Evolutionary conservation across 1,140 invertebrate genomes (phyloP).

Genomic region (Drosophila kanapiae): DNA sequence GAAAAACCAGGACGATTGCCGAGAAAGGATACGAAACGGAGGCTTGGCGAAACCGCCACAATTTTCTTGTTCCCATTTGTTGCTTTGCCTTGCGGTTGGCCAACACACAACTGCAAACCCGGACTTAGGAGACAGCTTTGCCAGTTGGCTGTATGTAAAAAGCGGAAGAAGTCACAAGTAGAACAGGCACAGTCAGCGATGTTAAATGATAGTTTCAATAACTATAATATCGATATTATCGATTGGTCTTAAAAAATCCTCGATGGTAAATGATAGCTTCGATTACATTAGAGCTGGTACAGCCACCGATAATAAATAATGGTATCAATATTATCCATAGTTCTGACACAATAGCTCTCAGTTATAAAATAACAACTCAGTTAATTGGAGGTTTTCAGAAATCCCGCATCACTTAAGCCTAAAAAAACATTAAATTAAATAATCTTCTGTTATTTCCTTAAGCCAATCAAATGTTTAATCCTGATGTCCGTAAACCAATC

Average conservation of each 20-base stretch:
- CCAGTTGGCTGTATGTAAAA: conserved; percentile 10
- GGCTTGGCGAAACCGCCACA: conserved; percentile 6
- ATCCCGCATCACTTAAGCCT: too few relatives aligned
- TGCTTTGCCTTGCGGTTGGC: conserved; percentile 32
- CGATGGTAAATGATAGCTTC: too few relatives aligned
- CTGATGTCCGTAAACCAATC: neutral
- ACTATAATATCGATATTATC: neutral
- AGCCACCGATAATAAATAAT: too few relatives aligned
- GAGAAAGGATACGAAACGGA: neutral
- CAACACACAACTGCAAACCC: conserved; percentile 16
- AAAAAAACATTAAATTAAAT: too few relatives aligned
- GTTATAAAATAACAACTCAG: too few relatives aligned
- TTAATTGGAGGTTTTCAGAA: too few relatives aligned
- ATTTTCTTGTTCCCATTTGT: conserved; percentile 46
- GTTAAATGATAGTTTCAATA: neutral
- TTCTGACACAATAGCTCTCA: too few relatives aligned
- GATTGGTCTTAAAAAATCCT: neutral
- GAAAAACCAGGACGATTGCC: conserved; percentile 1
- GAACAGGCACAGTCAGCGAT: neutral
- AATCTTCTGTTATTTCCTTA: neutral
- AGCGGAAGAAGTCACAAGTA: neutral
- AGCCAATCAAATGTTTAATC: neutral
- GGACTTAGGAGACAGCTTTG: conserved; percentile 27
- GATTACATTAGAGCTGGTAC: too few relatives aligned
- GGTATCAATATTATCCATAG: too few relatives aligned